phyloP scores from a whole-genome alignment of 2,113 vertebrate genomes.

The rat (Rattus norvegicus) region GRCr8 NC_086023.1:168293501-168294000 shows the following conservation, averaged over 20 bases:
- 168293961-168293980: neutral
- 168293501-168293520: neutral
- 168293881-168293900: neutral
- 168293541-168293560: neutral
- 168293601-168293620: neutral
- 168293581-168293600: neutral
- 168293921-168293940: neutral
- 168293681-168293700: neutral
- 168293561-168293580: fast-evolving
- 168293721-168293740: too few species aligned
- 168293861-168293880: neutral
- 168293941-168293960: neutral
- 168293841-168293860: neutral
- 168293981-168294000: neutral
- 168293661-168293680: neutral
- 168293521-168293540: neutral
- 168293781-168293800: neutral
- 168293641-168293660: neutral
- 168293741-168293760: neutral
- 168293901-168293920: neutral
- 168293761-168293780: neutral
- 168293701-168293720: fast-evolving
- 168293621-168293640: too few species aligned
- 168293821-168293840: neutral
- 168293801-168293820: neutral